phyloP scores from a whole-genome alignment of 1,140 invertebrate genomes.

The Amyelois transitella region DNA sequence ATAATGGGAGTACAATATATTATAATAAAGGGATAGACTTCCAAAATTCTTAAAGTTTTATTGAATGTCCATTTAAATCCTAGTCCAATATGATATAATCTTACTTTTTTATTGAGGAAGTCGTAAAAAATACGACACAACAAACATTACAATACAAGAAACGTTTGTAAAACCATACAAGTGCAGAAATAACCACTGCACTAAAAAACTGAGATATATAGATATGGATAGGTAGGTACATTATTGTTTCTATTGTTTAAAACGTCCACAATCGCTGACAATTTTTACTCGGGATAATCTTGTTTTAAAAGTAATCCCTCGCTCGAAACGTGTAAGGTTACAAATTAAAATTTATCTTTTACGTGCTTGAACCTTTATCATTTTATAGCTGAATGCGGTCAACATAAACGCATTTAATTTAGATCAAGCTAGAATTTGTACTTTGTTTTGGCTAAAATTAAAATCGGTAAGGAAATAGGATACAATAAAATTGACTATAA shows the following conservation, averaged over 20 bases:
- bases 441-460: too few relatives aligned
- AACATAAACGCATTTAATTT: too few relatives aligned
- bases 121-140: background rate
- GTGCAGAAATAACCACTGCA: background rate
- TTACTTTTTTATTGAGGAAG: background rate
- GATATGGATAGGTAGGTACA: too few relatives aligned
- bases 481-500: too few relatives aligned
- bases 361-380: background rate
- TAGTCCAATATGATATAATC: too few relatives aligned
- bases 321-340: background rate
- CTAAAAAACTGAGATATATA: background rate
- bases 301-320: background rate
- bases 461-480: too few relatives aligned
- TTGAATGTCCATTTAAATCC: too few relatives aligned
- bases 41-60: too few relatives aligned
- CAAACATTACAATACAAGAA: background rate
- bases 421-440: too few relatives aligned
- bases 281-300: background rate
- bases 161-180: background rate
- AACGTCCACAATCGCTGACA: background rate
- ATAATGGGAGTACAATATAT: too few relatives aligned
- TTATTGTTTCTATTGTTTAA: background rate
- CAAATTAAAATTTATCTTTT: background rate
- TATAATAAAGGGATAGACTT: too few relatives aligned
- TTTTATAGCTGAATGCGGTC: too few relatives aligned